Base-by-base conservation (phyloP, 2,797 vertebrate genomes). In the Rachycentron canadum region DNA sequence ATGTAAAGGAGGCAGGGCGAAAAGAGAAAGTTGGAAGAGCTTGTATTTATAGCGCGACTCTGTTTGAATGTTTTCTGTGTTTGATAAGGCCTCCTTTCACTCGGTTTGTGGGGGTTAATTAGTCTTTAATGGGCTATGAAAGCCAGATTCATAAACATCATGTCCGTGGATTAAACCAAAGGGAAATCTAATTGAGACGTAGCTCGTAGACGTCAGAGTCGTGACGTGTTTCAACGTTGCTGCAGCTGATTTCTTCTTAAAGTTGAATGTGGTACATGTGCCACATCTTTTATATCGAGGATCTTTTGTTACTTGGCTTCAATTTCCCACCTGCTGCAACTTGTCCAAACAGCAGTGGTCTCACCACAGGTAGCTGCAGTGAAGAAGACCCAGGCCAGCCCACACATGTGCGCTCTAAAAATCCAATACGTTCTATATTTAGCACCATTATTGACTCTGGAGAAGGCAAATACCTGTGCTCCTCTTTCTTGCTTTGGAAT, bases 61-160 rank as follows among this genome's bases (percentile, higher is more conserved):
- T 32, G 47, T 71, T 76, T 72, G 81, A 52, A 74, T 70, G 65
- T 62, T 38, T 56, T 25, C n/a, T 0, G 53, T 58, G 52, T 77
- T 68, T 82, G 79, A 77, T 26, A 16, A 80, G 68, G 64, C 77
- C 72, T 76, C 63, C 41, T 10, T 61, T 78, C 58, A 25, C 77
- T 61, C 67, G 28, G 75, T 86, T 85, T 75, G 60, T 63, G 23
- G 73, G n/a, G 65, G 78, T 83, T 88, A 90, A 91, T 88, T 84
- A 78, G 82, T 61, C 82, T 84, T 82, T 83, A 86, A 87, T 82
- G 73, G 78, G 81, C 79, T 76, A 69, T 85, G 82, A 82, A 84
- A 88, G 81, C 26, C 79, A 45, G 56, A 85, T 68, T 87, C 69
- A 80, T 78, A 81, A 83, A 84, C 80, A 79, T 80, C 78, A 71